phyloP scores from a whole-genome alignment of 2,113 vertebrate species.

The Pica pica region DNA sequence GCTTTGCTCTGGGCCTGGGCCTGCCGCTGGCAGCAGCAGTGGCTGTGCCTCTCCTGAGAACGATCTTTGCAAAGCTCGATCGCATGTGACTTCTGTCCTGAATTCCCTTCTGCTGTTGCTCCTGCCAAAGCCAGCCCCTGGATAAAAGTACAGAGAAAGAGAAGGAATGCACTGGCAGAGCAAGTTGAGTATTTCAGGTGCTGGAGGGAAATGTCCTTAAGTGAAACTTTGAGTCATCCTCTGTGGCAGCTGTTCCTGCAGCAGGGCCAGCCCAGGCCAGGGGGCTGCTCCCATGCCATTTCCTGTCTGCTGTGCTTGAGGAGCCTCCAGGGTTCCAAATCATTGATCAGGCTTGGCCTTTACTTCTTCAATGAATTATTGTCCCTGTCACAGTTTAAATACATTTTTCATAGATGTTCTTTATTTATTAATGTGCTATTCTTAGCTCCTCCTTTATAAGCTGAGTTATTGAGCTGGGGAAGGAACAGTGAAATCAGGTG shows the following conservation, averaged over 20 bases:
- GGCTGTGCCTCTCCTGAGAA: background rate
- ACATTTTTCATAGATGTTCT: background rate
- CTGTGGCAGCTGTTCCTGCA: background rate
- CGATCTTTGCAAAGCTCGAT: background rate
- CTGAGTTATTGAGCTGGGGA: background rate
- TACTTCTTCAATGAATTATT: background rate
- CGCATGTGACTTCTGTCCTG: background rate
- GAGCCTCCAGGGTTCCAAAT: background rate
- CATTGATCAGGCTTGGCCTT: background rate
- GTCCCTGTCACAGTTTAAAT: background rate
- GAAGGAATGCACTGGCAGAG: background rate
- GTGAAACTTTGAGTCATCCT: background rate
- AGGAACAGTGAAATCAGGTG: background rate
- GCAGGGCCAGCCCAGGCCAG: background rate
- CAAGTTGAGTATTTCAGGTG: background rate
- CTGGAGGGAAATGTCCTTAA: background rate
- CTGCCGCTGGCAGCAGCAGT: background rate
- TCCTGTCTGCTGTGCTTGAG: background rate
- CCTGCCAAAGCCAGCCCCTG: background rate
- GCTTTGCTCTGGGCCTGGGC: background rate
- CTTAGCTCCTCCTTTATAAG: background rate
- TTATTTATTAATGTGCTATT: background rate
- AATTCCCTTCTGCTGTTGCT: background rate
- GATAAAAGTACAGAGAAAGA: background rate
- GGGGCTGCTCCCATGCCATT: accelerated